These are phyloP conservation scores for Coenonympha arcania DNA, from an alignment of 2,888 invertebrate genomes.

Conservation along the genomic window DNA sequence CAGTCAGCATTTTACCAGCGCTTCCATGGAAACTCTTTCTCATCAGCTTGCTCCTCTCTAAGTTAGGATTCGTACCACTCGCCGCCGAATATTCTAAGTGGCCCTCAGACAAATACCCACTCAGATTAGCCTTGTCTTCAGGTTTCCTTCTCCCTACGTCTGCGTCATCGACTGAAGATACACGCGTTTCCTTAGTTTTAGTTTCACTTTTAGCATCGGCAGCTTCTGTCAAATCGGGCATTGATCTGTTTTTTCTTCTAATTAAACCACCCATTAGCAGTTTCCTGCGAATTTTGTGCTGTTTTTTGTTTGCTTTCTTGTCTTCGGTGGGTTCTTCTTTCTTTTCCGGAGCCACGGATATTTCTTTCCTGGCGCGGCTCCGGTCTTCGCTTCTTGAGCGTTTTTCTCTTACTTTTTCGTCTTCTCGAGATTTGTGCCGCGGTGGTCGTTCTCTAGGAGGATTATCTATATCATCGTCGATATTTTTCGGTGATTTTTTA, in stretches of 20 bases:
- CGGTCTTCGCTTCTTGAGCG: constrained; percentile 88
- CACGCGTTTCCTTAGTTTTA: constrained; percentile 56
- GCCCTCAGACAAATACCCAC: constrained; percentile 90
- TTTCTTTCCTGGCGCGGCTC: constrained; percentile 83
- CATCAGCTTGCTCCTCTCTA: constrained; percentile 90
- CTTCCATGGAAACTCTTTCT: constrained; percentile 91
- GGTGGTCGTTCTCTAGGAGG: constrained; percentile 82
- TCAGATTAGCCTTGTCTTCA: constrained; percentile 76
- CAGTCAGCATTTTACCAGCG: constrained; percentile 84
- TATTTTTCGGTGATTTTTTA: constrained; percentile 78
- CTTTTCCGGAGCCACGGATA: constrained; percentile 78
- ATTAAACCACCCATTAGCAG: constrained; percentile 92
- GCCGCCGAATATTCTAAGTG: constrained; percentile 84
- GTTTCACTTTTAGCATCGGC: constrained; percentile 72
- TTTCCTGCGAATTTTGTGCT: constrained; percentile 91
- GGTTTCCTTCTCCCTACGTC: constrained; percentile 78
- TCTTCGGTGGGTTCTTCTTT: constrained; percentile 79
- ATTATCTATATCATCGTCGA: constrained; percentile 83
- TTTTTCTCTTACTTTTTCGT: constrained; percentile 82
- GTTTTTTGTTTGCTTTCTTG: constrained; percentile 85
- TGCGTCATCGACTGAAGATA: constrained; percentile 82
- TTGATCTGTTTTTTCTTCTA: constrained; percentile 88
- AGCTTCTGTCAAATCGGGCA: constrained; percentile 92
- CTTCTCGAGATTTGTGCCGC: constrained; percentile 80
- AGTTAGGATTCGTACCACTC: constrained; percentile 82